Evolutionary conservation across 2,888 invertebrate species (phyloP).

Genomic region (Agrochola circellaris): DNA sequence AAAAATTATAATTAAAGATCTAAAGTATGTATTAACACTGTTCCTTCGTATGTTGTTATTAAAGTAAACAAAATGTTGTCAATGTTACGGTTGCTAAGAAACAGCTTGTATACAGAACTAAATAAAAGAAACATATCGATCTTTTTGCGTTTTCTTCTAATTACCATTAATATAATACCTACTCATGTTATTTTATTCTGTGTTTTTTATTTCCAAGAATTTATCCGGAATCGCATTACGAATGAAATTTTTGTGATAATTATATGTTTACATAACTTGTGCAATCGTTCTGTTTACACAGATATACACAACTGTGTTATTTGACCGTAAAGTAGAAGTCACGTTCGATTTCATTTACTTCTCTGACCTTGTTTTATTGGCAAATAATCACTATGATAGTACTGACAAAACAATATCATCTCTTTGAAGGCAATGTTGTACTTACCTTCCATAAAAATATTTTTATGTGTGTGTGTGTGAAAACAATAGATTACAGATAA

Average conservation of each 20-base stretch:
- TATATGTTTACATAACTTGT: neutral
- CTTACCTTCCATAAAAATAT: conserved; percentile 1
- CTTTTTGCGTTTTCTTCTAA: neutral
- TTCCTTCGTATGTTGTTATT: neutral
- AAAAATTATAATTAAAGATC: neutral
- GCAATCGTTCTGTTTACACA: conserved; percentile 1
- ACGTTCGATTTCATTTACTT: conserved; percentile 1
- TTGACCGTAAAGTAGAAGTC: neutral
- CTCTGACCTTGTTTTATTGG: conserved; percentile 16
- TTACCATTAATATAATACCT: neutral
- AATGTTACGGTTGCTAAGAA: neutral
- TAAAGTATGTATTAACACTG: neutral
- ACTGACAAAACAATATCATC: conserved; percentile 3
- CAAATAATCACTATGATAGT: conserved; percentile 4
- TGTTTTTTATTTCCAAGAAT: conserved; percentile 13
- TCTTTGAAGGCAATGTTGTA: neutral
- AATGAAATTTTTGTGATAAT: neutral
- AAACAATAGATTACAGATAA: neutral
- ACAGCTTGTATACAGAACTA: neutral
- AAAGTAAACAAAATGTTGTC: too few species aligned
- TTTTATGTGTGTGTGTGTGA: neutral
- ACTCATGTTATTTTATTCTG: neutral
- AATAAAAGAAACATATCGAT: neutral
- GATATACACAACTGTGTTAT: neutral
- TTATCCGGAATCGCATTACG: neutral